Conservation (phyloP, 2,888 invertebrate genomes). For the Tenthredo scrophulariae region DNA sequence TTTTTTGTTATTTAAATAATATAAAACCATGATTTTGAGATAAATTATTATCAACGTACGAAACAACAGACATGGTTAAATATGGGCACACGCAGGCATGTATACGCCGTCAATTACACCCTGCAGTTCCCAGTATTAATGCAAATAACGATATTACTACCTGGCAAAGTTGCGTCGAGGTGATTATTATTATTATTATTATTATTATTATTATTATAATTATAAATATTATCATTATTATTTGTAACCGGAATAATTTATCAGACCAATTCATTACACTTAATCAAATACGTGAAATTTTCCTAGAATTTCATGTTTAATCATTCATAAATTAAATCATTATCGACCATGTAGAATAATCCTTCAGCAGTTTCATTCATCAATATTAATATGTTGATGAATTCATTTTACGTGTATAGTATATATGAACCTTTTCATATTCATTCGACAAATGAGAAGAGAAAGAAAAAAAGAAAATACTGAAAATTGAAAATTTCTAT, state of each 20-base stretch:
- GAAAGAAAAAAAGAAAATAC: too few relatives aligned
- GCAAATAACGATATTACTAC: constrained; percentile 67
- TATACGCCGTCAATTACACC: constrained; percentile 44
- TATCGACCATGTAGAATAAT: too few relatives aligned
- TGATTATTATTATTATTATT: constrained; percentile 63
- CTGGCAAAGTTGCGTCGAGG: constrained; percentile 62
- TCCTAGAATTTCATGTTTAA: not conserved
- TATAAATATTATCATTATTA: constrained; percentile 28
- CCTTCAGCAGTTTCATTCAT: too few relatives aligned
- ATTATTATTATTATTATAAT: constrained; percentile 20
- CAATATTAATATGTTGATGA: too few relatives aligned
- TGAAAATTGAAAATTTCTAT: not conserved
- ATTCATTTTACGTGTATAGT: too few relatives aligned
- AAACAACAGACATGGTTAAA: constrained; percentile 35
- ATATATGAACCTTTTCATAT: too few relatives aligned
- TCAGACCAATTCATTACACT: constrained; percentile 68
- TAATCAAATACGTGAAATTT: constrained; percentile 63
- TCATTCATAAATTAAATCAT: too few relatives aligned
- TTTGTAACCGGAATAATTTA: constrained; percentile 62
- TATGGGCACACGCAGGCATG: constrained; percentile 19
- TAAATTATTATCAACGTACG: constrained; percentile 16
- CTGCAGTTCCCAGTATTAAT: constrained; percentile 59
- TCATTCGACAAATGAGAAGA: too few relatives aligned
- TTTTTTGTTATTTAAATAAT: not conserved
- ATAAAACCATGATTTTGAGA: not conserved